Conservation (phyloP, 35 echinoderm and acorn worm genomes). For the Diadema setosum region DNA sequence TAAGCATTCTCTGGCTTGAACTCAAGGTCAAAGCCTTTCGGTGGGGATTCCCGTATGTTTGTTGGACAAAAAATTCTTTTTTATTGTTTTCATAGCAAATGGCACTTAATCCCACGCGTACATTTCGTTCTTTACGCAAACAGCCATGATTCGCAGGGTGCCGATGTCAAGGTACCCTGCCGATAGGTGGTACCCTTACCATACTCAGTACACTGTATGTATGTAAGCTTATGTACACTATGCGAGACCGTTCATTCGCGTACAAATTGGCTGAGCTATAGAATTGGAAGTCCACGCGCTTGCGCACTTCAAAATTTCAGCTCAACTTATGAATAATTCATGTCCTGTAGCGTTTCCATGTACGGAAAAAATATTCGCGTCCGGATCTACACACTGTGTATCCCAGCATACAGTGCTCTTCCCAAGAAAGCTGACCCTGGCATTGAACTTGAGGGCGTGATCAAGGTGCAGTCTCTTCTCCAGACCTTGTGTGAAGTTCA, state of each 20-base stretch:
- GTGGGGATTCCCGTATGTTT: not conserved
- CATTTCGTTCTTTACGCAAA: too few relatives aligned
- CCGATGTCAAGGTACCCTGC: too few relatives aligned
- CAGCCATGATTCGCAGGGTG: too few relatives aligned
- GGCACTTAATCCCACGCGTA: too few relatives aligned
- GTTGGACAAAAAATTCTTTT: not conserved
- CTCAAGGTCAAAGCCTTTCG: not conserved
- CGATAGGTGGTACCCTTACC: too few relatives aligned
- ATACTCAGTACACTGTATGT: not conserved
- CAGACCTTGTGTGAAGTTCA: not conserved
- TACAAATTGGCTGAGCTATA: too few relatives aligned
- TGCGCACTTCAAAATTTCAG: not conserved
- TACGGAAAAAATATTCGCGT: not conserved
- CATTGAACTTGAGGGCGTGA: not conserved
- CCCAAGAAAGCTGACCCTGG: not conserved
- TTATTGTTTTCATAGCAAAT: too few relatives aligned
- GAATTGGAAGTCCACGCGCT: too few relatives aligned
- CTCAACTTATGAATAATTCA: not conserved
- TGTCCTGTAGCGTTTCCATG: not conserved
- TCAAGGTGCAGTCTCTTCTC: not conserved
- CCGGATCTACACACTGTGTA: not conserved
- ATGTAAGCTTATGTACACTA: not conserved
- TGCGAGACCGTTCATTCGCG: too few relatives aligned
- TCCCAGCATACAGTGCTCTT: not conserved
- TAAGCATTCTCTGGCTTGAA: not conserved